Base-by-base conservation (phyloP, 2,888 invertebrate species). In the Orchesella flavescens region DNA sequence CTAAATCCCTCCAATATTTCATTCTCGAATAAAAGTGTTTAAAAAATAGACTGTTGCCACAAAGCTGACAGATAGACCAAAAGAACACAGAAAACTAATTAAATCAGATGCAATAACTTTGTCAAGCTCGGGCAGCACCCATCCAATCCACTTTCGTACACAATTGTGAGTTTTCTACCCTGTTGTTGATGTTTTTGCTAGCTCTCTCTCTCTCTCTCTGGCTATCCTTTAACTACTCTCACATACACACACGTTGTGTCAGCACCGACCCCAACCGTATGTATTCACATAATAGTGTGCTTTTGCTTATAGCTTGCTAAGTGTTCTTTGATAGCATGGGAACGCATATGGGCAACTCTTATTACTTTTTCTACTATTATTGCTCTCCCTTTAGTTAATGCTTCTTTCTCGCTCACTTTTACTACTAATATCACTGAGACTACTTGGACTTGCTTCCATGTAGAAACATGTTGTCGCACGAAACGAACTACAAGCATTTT, bases 1-100 rank as follows among this genome's bases (percentile, higher is more conserved):
- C 73, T 43, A 80, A 80, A 80, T 80, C 80, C 80, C 80, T 80
- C 80, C 80, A 80, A 80, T 80, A 80, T 80, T 80, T 80, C 80
- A 80, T 80, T 73, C 80, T 80, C 73, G 72, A 80, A 80, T 80
- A 74, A 80, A 80, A 80, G 80, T 80, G 74, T 80, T 80, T 80
- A 80, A 80, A 80, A 80, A 80, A 80, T 80, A 80, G 80, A 74
- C 74, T 80, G 80, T 80, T 80, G 80, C 80, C 80, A 80, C 80
- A 80, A 80, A 80, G 80, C 80, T 80, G 80, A 80, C 80, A 80
- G 80, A 73, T 80, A 80, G 79, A 80, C 80, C 80, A 73, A 80
- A 80, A 80, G 80, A 80, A 80, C 80, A 80, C 80, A 80, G 80
- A 80, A 80, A 80, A 80, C 80, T 80, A 80, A 80, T 80, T 80